These are phyloP conservation scores for Varroa destructor DNA, from an alignment of 1,140 invertebrate genomes.

Conservation along the genomic window DNA sequence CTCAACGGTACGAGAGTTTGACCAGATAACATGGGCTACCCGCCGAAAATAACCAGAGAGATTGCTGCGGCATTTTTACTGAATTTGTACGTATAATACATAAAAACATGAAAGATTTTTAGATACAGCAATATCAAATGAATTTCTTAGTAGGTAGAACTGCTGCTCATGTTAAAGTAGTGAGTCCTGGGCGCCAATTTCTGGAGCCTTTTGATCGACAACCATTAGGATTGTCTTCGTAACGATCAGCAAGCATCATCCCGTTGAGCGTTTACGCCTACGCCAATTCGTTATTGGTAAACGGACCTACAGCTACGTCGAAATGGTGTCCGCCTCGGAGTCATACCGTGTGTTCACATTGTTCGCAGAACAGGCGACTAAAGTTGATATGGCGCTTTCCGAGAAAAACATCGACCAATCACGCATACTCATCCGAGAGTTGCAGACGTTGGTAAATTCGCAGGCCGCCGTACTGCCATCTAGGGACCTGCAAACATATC, in stretches of 20 bases:
- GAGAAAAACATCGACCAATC: constrained; percentile 6
- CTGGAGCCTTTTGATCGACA: neutral
- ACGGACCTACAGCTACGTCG: neutral
- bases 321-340: constrained; percentile 14
- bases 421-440: constrained; percentile 33
- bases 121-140: too few species aligned
- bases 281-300: too few species aligned
- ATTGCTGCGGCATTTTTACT: too few species aligned
- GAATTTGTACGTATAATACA: too few species aligned
- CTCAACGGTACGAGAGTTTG: neutral
- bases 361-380: neutral
- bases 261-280: too few species aligned
- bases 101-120: too few species aligned
- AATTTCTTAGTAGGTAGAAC: too few species aligned
- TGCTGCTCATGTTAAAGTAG: neutral
- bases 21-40: neutral
- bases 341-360: neutral
- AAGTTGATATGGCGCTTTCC: neutral
- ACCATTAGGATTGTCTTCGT: too few species aligned
- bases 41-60: neutral
- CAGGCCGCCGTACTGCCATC: neutral
- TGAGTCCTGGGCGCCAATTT: neutral
- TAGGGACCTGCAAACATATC: constrained; percentile 5
- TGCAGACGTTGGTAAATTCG: constrained; percentile 22
- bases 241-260: too few species aligned